Evolutionary conservation across 2,113 vertebrate species (phyloP), one percentile per base, ranked within the genome.

Genomic region (Dicentrarchus labrax): DNA sequence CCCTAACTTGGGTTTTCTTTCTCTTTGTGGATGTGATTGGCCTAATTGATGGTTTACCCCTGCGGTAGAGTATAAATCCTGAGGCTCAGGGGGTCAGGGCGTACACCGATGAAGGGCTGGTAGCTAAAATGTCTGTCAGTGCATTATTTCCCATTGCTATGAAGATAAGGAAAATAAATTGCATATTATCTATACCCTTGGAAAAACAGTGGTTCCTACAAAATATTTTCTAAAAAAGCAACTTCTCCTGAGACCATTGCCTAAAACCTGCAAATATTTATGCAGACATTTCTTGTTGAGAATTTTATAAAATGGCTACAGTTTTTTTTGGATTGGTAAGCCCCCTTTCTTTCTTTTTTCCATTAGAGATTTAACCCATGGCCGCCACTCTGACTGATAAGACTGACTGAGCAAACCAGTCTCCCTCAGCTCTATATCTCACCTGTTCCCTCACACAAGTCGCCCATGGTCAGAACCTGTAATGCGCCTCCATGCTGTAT

Each of bases 401-500:
- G 80, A 87, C 73, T 15, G 12, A 72, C 22, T 30, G 69, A 84
- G 79, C 59, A 72, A 78, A 79, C 45, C 54, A 36, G 47, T 15
- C 67, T 90, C 72, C 79, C 81, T 86, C 76, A 65, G 72, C 80
- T 50, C 57, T 21, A 9, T 72, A 81, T 76, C 87, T 84, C 77
- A 84, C 80, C 87, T 85, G 50, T 78, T 91, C 72, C 75, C 54
- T 86, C 74, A 48, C 65, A 79, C 62, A 73, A 70, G 71, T 68
- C 51, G 80, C 68, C 71, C 85, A 85, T 65, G 86, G 86, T 89
- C 86, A 83, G 88, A 75, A 38, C 39, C 67, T 39, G 73, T 89
- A 93, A 93, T 90, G 86, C 13, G 72, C 61, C 53, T 90, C 80
- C 64, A 74, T 91, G 75, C 89, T 89, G 89, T 74, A 93, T 92